Conservation (phyloP, 2,113 vertebrate species). For the Tachysurus fulvidraco region DNA sequence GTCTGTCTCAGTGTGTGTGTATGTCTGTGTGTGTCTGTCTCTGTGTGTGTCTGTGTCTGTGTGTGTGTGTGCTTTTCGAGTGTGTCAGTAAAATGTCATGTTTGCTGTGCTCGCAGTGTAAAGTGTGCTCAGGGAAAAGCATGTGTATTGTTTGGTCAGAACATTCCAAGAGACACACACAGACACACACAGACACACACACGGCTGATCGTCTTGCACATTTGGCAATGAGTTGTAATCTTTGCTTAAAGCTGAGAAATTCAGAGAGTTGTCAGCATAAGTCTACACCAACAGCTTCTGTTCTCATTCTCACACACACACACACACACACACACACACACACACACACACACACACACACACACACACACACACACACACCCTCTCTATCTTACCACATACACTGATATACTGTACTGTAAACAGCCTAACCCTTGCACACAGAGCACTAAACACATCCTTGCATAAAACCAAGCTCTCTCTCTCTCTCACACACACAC, state of each 20-base stretch:
- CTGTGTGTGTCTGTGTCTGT: neutral
- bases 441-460: neutral
- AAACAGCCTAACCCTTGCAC: neutral
- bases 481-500: neutral
- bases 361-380: conserved; percentile 25
- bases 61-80: neutral
- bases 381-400: neutral
- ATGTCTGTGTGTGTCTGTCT: neutral
- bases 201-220: conserved; percentile 21
- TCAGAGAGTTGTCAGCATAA: conserved; percentile 41
- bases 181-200: neutral
- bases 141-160: conserved; percentile 33
- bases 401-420: neutral
- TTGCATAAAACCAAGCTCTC: neutral
- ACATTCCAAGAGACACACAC: conserved; percentile 42
- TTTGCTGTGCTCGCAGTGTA: conserved; percentile 34
- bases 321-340: conserved; percentile 25
- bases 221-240: conserved; percentile 46
- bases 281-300: conserved; percentile 30
- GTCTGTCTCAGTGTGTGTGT: neutral
- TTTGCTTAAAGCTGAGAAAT: conserved; percentile 49
- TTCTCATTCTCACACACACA: conserved; percentile 1
- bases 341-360: conserved; percentile 10
- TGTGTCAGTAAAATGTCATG: conserved; percentile 22
- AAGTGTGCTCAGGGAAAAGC: conserved; percentile 24